Evolutionary conservation across 2,797 vertebrate species (phyloP).

Genomic region (Remorina albescens): DNA sequence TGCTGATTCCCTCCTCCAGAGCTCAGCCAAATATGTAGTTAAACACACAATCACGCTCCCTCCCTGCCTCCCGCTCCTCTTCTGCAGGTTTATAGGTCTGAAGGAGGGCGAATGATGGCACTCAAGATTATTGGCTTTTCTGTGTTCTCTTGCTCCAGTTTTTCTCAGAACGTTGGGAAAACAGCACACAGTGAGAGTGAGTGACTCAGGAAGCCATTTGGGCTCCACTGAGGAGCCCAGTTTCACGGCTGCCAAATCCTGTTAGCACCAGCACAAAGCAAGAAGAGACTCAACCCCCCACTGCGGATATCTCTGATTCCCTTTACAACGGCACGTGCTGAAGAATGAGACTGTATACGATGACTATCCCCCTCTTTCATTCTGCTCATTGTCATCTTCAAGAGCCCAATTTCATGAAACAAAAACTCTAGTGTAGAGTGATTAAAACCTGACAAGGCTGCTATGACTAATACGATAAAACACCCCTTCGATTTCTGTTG

Average conservation of each 20-base stretch:
- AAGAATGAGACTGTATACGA: conserved; percentile 51
- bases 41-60: conserved; percentile 40
- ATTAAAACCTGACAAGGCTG: conserved; percentile 36
- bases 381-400: conserved; percentile 50
- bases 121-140: conserved; percentile 53
- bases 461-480: conserved; percentile 21
- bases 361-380: conserved; percentile 52
- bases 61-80: neutral
- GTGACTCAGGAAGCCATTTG: conserved; percentile 72
- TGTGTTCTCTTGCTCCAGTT: conserved; percentile 5
- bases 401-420: conserved; percentile 67
- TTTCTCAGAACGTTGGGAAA: conserved; percentile 30
- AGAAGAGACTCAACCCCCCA: conserved; percentile 73
- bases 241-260: conserved; percentile 82
- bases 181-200: conserved; percentile 42
- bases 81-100: conserved; percentile 50
- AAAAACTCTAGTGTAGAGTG: conserved; percentile 50
- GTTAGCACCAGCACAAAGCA: conserved; percentile 76
- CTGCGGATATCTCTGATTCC: conserved; percentile 69
- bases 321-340: conserved; percentile 55
- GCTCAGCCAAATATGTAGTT: conserved; percentile 46
- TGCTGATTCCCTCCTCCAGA: conserved; percentile 55
- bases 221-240: conserved; percentile 71
- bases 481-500: conserved; percentile 24
- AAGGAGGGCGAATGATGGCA: conserved; percentile 54